Base-by-base conservation (phyloP, 2,888 invertebrate species). In the Schizotus pectinicornis region DNA sequence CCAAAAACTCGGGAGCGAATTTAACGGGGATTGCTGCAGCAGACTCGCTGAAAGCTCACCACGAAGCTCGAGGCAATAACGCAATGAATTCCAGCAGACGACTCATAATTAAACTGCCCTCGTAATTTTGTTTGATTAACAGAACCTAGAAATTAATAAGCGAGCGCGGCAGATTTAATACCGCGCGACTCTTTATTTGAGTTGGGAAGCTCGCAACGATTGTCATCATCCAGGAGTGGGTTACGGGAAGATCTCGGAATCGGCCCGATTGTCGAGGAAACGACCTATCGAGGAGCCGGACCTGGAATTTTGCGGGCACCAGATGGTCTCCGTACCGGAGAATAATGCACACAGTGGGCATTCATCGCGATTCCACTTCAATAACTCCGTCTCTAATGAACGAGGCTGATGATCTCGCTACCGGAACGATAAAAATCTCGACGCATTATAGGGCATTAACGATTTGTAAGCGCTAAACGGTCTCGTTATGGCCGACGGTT, bases 101-200 rank as follows among this genome's bases (percentile, higher is more conserved):
- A 70, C 72, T 73, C 70, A 69, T 73, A 74, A 74, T 74, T 72
- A 73, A 22, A 70, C 72, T 70, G 73, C 61, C 73, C 72, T 71
- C 66, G 71, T 72, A 72, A 72, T 73, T 71, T 69, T 72, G 72
- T 73, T 74, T 74, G 72, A 74, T 74, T 74, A 72, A 70, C 67
- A 71, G 71, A 71, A 73, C 70, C 68, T 72, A 71, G 72, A 74
- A 74, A 74, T 74, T 74, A 74, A 74, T 74, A 73, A 74, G 69
- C 72, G 70, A 70, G 69, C 67, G 67, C 68, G 65, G 64, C 60
- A 65, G 69, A 71, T 74, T 74, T 72, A 72, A 72, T 74, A 68
- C 70, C 59, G 53, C 49, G 30, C 60, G 67, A 70, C 70, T 72
- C 73, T 68, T 70, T 74, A 72, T 73, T 74, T 74, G 71, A 69